These are phyloP conservation scores for Venustaconcha ellipsiformis DNA, from an alignment of 1,140 invertebrate species.

Conservation along the genomic window DNA sequence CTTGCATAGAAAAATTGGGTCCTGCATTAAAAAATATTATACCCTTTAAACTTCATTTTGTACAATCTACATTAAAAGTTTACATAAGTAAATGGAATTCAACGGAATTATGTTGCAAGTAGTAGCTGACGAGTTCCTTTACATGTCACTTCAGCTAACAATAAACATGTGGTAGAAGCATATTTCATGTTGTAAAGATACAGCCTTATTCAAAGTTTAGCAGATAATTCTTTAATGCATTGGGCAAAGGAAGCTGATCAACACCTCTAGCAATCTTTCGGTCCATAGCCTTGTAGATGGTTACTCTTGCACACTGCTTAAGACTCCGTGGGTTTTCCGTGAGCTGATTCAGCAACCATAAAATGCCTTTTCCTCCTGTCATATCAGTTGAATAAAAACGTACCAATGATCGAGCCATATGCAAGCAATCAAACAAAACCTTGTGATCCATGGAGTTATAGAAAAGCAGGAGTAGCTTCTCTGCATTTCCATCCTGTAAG, in stretches of 20 bases:
- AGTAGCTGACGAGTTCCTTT: too few species aligned
- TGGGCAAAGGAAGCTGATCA: constrained; percentile 55
- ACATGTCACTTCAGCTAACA: too few species aligned
- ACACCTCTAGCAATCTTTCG: constrained; percentile 49
- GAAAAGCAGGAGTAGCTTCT: constrained; percentile 57
- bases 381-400: constrained; percentile 48
- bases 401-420: constrained; percentile 47
- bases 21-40: too few species aligned
- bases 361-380: constrained; percentile 39
- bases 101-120: too few species aligned
- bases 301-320: constrained; percentile 58
- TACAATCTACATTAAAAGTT: too few species aligned
- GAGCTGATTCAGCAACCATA: constrained; percentile 48
- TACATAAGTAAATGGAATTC: too few species aligned
- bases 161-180: too few species aligned
- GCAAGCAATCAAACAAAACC: constrained; percentile 57
- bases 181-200: too few species aligned
- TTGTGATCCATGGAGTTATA: constrained; percentile 64
- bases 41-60: too few species aligned
- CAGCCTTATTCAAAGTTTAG: constrained; percentile 46
- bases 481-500: constrained; percentile 44
- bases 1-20: too few species aligned
- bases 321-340: constrained; percentile 55
- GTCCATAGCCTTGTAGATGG: constrained; percentile 59
- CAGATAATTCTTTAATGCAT: constrained; percentile 56